Base-by-base conservation (phyloP, 2,113 vertebrate species). In the Malurus elegans region DNA sequence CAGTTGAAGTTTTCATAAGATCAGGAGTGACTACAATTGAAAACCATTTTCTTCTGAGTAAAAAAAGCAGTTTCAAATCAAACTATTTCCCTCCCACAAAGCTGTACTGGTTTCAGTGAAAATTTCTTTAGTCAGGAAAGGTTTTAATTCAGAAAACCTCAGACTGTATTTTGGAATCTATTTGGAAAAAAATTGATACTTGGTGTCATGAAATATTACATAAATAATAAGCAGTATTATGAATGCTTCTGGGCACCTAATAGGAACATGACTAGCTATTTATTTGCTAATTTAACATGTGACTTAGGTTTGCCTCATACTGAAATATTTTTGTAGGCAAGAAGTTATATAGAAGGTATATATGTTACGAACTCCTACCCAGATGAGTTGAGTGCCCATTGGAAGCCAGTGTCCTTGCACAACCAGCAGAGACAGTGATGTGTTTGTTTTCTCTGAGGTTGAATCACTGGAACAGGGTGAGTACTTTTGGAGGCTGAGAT, bases 151-250 rank as follows among this genome's bases (percentile, higher is more conserved):
- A 80, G 50, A 70, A 90, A 73, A 90, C 58, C 61, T 76, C 20
- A 56, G 32, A 51, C 18, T 44, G 21, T 3, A 4, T 75, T 96
- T 72, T 66, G 12, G 13, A 70, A 90, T 62, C 8, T 47, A 9
- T 64, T 60, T 29, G 44, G 31, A 8, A 44, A 74, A 29, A 45
- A 50, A 26, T 1, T 7, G 8, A 15, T 45, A 13, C 26, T 88
- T 74, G 14, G 21, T 56, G 7, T 36, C 9, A 21, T 44, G 72
- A 38, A 36, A 54, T 56, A 64, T 12, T 42, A 31, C 4, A 1
- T 44, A 79, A 34, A 6, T 60, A 62, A 65, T 0, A 0, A 26
- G 23, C 36, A 5, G 3, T 36, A 36, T 42, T 29, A 4, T 38
- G 66, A 48, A 23, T 24, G 12, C 73, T 86, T 53, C 56, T 79